Evolutionary conservation across 1,140 invertebrate genomes (phyloP).

Genomic region (Drosophila littoralis): DNA sequence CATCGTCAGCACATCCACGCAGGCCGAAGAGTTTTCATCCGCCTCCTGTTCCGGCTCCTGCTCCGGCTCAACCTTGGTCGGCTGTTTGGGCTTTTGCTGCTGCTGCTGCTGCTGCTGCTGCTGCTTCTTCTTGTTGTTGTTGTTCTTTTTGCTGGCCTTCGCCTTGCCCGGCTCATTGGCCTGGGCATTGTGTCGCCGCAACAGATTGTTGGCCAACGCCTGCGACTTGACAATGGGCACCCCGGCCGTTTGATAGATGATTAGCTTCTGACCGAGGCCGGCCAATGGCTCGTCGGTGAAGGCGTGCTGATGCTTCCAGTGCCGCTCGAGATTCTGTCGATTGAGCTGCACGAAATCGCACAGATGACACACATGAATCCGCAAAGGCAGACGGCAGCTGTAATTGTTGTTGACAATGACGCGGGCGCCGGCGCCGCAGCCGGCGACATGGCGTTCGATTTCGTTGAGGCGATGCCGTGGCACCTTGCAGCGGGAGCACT

Average conservation of each 20-base stretch:
- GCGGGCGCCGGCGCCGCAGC: conserved; percentile 25
- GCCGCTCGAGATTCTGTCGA: conserved; percentile 84
- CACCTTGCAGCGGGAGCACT: conserved; percentile 85
- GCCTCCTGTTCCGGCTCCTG: background rate
- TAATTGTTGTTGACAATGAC: background rate
- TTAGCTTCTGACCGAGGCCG: conserved; percentile 26
- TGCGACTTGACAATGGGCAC: background rate
- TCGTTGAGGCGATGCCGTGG: background rate
- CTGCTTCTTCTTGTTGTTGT: background rate
- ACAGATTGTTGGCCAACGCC: background rate
- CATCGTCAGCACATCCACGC: conserved; percentile 3
- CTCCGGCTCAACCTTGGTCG: background rate
- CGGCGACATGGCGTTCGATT: conserved; percentile 13
- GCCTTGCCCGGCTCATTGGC: background rate
- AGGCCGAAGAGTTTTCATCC: background rate
- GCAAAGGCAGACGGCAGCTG: conserved; percentile 7
- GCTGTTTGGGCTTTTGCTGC: background rate
- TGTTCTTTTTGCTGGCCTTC: background rate
- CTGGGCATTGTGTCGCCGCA: background rate
- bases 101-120: background rate
- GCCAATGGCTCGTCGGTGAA: background rate
- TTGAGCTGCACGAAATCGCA: conserved; percentile 88
- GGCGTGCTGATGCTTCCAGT: conserved; percentile 85
- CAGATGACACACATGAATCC: conserved; percentile 85
- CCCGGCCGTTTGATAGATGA: conserved; percentile 15